Evolutionary conservation across 2,797 vertebrate species (phyloP).

Genomic region (Eospalax fontanierii): DNA sequence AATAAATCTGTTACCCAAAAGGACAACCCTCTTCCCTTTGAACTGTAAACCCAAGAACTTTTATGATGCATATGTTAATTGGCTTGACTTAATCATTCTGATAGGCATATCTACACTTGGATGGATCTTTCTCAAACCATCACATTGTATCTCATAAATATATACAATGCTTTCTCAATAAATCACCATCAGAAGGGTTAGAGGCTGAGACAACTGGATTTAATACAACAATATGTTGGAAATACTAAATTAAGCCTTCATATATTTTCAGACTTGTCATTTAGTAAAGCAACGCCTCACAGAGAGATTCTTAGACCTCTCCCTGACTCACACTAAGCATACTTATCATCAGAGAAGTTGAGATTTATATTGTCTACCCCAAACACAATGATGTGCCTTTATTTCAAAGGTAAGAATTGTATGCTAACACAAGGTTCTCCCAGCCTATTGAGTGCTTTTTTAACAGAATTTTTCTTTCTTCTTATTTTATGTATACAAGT

Average conservation of each 20-base stretch:
- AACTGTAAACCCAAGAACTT: neutral
- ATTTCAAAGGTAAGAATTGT: neutral
- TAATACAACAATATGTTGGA: neutral
- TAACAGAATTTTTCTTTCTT: no score
- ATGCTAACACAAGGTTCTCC: neutral
- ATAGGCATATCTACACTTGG: neutral
- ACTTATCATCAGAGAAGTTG: neutral
- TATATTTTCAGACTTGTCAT: neutral
- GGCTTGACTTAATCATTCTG: neutral
- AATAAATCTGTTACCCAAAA: neutral
- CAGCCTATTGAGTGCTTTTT: neutral
- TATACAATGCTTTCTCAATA: neutral
- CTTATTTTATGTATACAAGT: no score
- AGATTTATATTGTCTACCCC: neutral
- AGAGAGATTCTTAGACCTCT: neutral
- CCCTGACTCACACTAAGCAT: neutral
- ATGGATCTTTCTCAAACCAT: neutral
- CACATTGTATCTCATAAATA: neutral
- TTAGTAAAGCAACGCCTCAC: neutral
- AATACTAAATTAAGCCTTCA: neutral
- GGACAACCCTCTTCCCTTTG: neutral
- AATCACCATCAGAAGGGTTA: neutral
- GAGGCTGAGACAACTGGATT: neutral
- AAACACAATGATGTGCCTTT: neutral
- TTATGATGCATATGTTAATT: neutral